A percentile compares a stretch with the other conserved stretches of the same genome.
Conservation (phyloP, 2,888 invertebrate species). For the Cephalotes varians region DNA sequence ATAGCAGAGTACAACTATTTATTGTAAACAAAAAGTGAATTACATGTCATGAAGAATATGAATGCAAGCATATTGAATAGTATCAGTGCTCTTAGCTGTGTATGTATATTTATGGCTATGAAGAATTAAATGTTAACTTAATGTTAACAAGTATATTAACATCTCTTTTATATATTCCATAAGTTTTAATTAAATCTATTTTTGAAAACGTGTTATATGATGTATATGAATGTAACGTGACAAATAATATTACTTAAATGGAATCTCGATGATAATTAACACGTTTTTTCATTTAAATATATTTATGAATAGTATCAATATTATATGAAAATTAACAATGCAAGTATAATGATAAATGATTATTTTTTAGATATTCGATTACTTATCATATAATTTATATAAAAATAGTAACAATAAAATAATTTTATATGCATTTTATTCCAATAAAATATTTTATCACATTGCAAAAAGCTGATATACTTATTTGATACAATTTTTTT, state of each 20-base stretch:
- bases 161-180: slow-evolving; percentile 50
- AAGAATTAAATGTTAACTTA: slow-evolving; percentile 36
- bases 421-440: slow-evolving; percentile 23
- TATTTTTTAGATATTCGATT: slow-evolving; percentile 16
- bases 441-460: not conserved
- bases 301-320: slow-evolving; percentile 11
- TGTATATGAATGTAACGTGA: slow-evolving; percentile 47
- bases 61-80: not conserved
- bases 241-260: slow-evolving; percentile 36
- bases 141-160: slow-evolving; percentile 53
- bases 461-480: too few species aligned
- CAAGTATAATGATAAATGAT: not conserved
- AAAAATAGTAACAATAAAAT: slow-evolving; percentile 4
- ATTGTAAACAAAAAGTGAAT: not conserved
- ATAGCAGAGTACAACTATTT: not conserved
- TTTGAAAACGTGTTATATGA: slow-evolving; percentile 42
- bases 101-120: slow-evolving; percentile 40
- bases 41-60: not conserved
- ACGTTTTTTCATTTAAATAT: not conserved
- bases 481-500: not conserved
- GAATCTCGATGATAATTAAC: not conserved
- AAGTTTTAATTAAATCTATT: slow-evolving; percentile 30
- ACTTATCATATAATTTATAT: slow-evolving; percentile 14
- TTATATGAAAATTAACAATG: slow-evolving; percentile 13
- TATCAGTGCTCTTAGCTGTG: slow-evolving; percentile 12